Evolutionary conservation across 2,797 vertebrate species (phyloP).

Genomic region (Lagocephalus sceleratus): DNA sequence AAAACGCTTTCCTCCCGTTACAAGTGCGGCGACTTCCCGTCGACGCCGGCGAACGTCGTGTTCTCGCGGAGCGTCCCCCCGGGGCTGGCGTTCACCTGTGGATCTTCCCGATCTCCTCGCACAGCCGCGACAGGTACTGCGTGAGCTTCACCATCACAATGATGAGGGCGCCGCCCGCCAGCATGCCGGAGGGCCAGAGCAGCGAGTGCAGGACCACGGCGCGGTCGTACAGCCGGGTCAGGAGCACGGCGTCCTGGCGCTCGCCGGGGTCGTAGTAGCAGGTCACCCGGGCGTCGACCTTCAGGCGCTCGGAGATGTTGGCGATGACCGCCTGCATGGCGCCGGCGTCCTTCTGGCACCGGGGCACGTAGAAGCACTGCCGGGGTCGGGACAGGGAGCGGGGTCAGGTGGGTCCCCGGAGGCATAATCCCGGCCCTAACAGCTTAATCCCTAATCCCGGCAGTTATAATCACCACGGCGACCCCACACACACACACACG

Average conservation of each 20-base stretch:
- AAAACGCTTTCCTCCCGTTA: slow-evolving; percentile 4
- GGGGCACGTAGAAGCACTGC: slow-evolving; percentile 92
- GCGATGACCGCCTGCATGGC: slow-evolving; percentile 81
- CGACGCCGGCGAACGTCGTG: background rate
- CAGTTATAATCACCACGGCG: too few species aligned
- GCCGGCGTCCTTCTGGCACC: slow-evolving; percentile 86
- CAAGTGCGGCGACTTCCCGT: slow-evolving; percentile 16
- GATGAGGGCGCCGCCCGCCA: slow-evolving; percentile 83
- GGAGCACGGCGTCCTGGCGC: slow-evolving; percentile 82
- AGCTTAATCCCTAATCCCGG: too few species aligned
- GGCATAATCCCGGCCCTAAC: too few species aligned
- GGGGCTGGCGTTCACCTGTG: slow-evolving; percentile 81
- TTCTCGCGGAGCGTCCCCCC: slow-evolving; percentile 27
- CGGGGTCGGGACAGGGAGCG: slow-evolving; percentile 36
- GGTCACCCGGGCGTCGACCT: slow-evolving; percentile 82
- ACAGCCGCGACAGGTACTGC: slow-evolving; percentile 91
- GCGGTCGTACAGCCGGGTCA: slow-evolving; percentile 87
- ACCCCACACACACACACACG: too few species aligned
- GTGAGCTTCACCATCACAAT: slow-evolving; percentile 94
- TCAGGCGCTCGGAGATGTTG: slow-evolving; percentile 88
- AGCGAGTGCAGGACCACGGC: slow-evolving; percentile 83
- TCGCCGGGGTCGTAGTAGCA: slow-evolving; percentile 89
- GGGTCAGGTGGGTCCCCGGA: background rate
- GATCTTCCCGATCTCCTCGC: slow-evolving; percentile 87
- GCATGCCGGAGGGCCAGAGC: slow-evolving; percentile 92